Evolutionary conservation across 2,888 invertebrate genomes (phyloP).

Genomic region (Periphyllus acericola): DNA sequence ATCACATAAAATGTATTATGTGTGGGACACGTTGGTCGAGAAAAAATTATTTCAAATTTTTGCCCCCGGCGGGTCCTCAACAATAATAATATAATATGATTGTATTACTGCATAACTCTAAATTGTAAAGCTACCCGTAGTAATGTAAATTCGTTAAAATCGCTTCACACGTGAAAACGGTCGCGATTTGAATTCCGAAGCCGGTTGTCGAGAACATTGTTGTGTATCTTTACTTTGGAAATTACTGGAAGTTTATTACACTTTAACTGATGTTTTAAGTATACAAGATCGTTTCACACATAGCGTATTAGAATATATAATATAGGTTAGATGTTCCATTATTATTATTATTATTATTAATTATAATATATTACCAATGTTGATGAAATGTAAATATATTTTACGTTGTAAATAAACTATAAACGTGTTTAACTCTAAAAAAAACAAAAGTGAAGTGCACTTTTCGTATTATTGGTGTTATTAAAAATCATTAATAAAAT

Average conservation of each 20-base stretch:
- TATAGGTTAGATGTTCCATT: slow-evolving; percentile 42
- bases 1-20: not conserved
- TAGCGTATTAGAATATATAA: slow-evolving; percentile 32
- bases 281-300: not conserved
- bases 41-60: not conserved
- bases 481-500: slow-evolving; percentile 31
- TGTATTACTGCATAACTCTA: too few species aligned
- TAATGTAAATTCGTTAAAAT: not conserved
- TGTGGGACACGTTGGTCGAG: not conserved
- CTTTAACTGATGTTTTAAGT: not conserved
- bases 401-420: slow-evolving; percentile 21
- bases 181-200: not conserved
- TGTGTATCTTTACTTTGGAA: not conserved
- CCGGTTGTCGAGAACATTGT: not conserved
- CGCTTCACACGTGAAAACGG: not conserved
- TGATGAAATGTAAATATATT: slow-evolving; percentile 40
- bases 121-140: too few species aligned
- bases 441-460: not conserved
- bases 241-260: not conserved
- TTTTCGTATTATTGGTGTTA: not conserved
- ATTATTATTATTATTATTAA: too few species aligned
- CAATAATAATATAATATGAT: too few species aligned
- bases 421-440: slow-evolving; percentile 23
- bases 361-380: slow-evolving; percentile 43
- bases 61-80: not conserved